Evolutionary conservation across 1,140 invertebrate species (phyloP), one percentile per base, ranked within the genome.

Genomic region (Drosophila mauritiana): DNA sequence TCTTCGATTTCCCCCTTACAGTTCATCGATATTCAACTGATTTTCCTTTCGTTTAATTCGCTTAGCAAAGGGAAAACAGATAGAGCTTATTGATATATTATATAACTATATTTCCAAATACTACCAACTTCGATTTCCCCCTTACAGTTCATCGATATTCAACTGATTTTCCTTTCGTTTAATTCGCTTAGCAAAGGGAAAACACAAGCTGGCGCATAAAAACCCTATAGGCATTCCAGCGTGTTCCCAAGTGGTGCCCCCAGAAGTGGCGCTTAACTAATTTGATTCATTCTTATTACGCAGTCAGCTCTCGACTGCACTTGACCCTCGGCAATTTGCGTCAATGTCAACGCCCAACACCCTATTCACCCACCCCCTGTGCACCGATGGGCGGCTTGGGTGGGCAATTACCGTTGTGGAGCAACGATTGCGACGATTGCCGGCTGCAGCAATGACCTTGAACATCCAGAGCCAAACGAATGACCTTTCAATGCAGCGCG

Each of bases 321-420:
- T 86, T 86, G 83, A 86, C 83, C 83, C 82, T 86, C 82, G 65
- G 56, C 83, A 68, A 82, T 82, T 86, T 86, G 75, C 83, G 83
- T 86, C 83, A 86, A 86, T 86, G 83, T 86, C 83, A 86, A 78
- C 69, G 82, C 39, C 61, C 42, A 56, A 31, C 53, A 20, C 36
- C 39, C 54, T 51, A n/a, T 37, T 3, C 36, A 27, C 25, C 27
- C 7, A n/a, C 1, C 34, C 27, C 36, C 34, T 25, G 11, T 15
- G 11, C 31, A 12, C 15, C 8, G 5, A 13, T 17, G 36, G 48
- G 15, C 17, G 36, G 49, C 46, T 11, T 36, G 78, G 78, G 52
- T 56, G 73, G 64, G 54, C 73, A 75, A 86, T 86, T 86, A 78
- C 67, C 65, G 75, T 56, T 63, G 72, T 69, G 39, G 57, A 59